phyloP scores from a whole-genome alignment of 2,113 vertebrate genomes.

The Aleadryas rufinucha region DNA sequence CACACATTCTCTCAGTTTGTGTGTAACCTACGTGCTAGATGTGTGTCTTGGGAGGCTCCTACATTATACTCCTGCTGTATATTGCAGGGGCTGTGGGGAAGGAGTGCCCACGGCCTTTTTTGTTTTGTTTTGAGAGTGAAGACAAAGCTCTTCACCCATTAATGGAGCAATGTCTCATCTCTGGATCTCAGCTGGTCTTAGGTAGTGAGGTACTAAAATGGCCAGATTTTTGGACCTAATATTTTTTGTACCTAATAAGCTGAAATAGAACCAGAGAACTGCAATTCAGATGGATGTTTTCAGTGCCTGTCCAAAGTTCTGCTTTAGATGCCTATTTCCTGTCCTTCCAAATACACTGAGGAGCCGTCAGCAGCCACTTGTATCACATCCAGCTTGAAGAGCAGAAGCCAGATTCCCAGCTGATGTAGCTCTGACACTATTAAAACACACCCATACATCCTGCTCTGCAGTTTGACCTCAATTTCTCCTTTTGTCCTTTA shows the following conservation, averaged over 20 bases:
- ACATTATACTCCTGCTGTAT: neutral
- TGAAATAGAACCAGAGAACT: neutral
- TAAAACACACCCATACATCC: neutral
- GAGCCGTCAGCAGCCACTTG: neutral
- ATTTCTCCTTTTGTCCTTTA: neutral
- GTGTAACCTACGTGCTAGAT: neutral
- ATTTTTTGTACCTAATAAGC: neutral
- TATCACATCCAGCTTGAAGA: rapidly evolving
- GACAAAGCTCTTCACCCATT: neutral
- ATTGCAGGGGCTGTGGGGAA: neutral
- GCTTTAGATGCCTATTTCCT: neutral
- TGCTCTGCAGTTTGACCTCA: neutral
- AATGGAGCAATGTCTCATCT: neutral
- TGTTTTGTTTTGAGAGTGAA: neutral
- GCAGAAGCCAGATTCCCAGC: neutral
- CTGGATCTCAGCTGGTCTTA: neutral
- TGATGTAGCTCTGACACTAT: neutral
- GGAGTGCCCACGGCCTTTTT: neutral
- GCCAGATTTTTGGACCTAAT: neutral
- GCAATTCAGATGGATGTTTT: neutral
- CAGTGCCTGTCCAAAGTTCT: neutral
- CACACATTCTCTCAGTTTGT: neutral
- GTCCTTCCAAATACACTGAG: neutral
- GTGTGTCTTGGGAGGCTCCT: neutral
- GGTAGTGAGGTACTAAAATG: neutral